Percentiles rank a stretch among this genome's conserved stretches.
Evolutionary conservation across 2,888 invertebrate species (phyloP).

Genomic region (Drosophila hawaiiensis): DNA sequence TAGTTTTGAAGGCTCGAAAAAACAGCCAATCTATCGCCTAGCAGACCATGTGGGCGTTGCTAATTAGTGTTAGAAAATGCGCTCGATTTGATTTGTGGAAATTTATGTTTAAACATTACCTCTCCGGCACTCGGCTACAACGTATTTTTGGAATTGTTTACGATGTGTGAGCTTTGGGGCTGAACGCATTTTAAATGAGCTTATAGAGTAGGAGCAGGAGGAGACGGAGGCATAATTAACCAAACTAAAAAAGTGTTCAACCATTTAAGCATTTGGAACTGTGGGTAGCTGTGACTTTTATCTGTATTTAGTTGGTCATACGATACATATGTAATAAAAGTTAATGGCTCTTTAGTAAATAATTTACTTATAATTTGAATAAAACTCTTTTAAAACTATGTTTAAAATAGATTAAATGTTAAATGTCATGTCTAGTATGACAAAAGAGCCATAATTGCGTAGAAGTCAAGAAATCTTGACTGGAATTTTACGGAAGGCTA

Average conservation of each 20-base stretch:
- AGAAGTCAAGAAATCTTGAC: too few species aligned
- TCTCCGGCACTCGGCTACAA: slow-evolving; percentile 28
- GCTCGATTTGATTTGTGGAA: slow-evolving; percentile 79
- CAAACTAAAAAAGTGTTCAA: slow-evolving; percentile 19
- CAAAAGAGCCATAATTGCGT: neutral
- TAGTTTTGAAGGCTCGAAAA: slow-evolving; percentile 19
- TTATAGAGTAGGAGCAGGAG: slow-evolving; percentile 23
- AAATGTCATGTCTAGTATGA: neutral
- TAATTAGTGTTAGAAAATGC: slow-evolving; percentile 79
- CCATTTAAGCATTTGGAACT: slow-evolving; percentile 27
- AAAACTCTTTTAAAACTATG: neutral
- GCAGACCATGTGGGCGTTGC: slow-evolving; percentile 70
- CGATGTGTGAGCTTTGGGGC: slow-evolving; percentile 71
- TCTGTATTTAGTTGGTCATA: slow-evolving; percentile 32
- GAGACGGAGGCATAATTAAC: slow-evolving; percentile 36
- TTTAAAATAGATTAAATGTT: neutral
- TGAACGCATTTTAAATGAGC: slow-evolving; percentile 73
- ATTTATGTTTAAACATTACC: slow-evolving; percentile 73
- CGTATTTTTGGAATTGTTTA: slow-evolving; percentile 61
- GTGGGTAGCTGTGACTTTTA: slow-evolving; percentile 32
- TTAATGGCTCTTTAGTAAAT: neutral
- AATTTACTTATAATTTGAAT: neutral
- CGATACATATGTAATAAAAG: neutral
- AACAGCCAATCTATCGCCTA: slow-evolving; percentile 53
- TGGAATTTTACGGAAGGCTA: neutral